phyloP scores from a whole-genome alignment of 2,797 vertebrate species.

The Naso thynnoides region DNA sequence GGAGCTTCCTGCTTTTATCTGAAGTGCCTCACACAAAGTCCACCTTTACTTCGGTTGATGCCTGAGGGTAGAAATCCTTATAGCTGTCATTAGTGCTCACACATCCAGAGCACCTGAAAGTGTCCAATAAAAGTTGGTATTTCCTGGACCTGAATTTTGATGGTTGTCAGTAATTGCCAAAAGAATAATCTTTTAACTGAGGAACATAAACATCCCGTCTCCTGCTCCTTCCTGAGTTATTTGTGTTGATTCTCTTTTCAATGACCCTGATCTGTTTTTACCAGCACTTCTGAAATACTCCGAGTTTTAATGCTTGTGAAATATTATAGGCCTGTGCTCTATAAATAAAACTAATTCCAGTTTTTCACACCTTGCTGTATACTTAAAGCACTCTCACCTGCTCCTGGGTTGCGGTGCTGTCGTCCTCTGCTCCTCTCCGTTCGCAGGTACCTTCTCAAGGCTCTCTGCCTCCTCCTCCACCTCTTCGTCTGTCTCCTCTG shows the following conservation, averaged over 20 bases:
- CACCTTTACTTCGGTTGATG: conserved; percentile 7
- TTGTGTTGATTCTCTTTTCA: conserved; percentile 1
- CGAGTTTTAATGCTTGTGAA: conserved; percentile 15
- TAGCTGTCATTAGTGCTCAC: conserved; percentile 14
- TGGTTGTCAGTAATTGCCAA: not conserved
- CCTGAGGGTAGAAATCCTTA: conserved; percentile 14
- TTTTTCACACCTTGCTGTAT: no score
- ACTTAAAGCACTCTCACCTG: conserved; percentile 48
- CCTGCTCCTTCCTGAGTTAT: not conserved
- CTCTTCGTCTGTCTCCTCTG: conserved; percentile 30
- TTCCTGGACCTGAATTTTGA: not conserved
- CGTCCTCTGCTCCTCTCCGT: conserved; percentile 44
- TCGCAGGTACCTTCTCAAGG: conserved; percentile 48
- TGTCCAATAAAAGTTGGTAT: conserved; percentile 16
- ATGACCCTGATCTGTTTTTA: conserved; percentile 24
- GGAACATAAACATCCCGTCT: not conserved
- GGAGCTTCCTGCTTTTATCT: conserved; percentile 34
- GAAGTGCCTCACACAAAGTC: conserved; percentile 11
- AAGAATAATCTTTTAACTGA: not conserved
- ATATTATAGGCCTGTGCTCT: conserved; percentile 8
- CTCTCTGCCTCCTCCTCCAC: conserved; percentile 19
- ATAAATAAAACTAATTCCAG: not conserved
- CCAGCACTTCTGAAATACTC: conserved; percentile 23
- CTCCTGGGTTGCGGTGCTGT: conserved; percentile 34
- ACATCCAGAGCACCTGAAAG: not conserved